Evolutionary conservation across 2,797 vertebrate genomes (phyloP).

Genomic region (Aphelocoma californica): DNA sequence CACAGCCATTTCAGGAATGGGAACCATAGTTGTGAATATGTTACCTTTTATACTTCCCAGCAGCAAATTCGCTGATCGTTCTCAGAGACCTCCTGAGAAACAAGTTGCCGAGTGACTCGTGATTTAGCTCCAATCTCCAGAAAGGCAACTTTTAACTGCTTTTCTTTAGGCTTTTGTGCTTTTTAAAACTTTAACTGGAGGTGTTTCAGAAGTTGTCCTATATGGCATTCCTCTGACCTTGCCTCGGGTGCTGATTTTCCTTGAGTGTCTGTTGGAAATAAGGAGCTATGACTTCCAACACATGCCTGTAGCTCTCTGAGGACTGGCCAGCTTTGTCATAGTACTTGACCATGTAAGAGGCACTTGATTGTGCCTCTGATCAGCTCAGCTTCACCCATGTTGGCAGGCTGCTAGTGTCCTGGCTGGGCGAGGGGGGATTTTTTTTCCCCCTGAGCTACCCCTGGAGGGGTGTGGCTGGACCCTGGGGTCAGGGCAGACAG

Average conservation of each 20-base stretch:
- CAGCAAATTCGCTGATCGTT: background rate
- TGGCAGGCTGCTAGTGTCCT: background rate
- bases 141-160: background rate
- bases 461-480: background rate
- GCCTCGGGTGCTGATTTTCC: background rate
- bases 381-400: background rate
- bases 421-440: background rate
- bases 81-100: background rate
- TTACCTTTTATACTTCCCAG: background rate
- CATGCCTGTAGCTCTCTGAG: background rate
- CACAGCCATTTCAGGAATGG: background rate
- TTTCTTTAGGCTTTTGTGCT: background rate
- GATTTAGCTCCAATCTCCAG: background rate
- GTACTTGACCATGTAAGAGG: background rate
- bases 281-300: background rate
- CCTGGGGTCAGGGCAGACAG: background rate
- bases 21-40: background rate
- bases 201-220: background rate
- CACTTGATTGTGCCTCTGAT: background rate
- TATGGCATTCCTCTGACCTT: background rate
- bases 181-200: background rate
- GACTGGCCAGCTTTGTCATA: accelerated
- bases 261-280: background rate
- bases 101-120: accelerated
- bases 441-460: background rate